A percentile compares a stretch with the other conserved stretches of the same genome.
Conservation (phyloP, 1,140 invertebrate species). For the Anoplolepis gracilipes region DNA sequence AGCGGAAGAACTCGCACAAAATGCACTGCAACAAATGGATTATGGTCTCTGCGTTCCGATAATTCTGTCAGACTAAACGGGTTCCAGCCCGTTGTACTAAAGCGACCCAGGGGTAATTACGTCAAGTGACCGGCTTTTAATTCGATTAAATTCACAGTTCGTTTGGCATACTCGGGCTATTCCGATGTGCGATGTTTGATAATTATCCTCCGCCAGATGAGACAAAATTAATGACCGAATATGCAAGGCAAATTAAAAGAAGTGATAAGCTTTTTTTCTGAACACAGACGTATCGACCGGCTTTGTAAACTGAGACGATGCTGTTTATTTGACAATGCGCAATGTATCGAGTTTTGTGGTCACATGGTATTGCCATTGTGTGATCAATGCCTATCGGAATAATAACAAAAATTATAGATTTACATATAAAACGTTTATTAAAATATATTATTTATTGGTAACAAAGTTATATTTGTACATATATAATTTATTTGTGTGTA, state of each 20-base stretch:
- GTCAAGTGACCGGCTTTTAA: constrained; percentile 21
- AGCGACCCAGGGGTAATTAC: not conserved
- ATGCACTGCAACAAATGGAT: constrained; percentile 5
- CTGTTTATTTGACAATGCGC: not conserved
- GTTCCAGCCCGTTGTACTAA: not conserved
- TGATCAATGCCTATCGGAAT: not conserved
- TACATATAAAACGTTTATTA: not conserved
- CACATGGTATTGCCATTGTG: not conserved
- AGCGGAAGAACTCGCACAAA: not conserved
- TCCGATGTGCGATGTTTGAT: not conserved
- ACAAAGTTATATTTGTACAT: no score
- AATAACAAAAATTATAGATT: not conserved
- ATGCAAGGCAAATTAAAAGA: not conserved
- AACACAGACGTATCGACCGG: constrained; percentile 1
- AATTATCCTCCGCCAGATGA: not conserved
- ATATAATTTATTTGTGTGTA: not conserved
- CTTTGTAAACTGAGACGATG: constrained; percentile 36
- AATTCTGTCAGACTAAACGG: not conserved
- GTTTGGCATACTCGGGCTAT: not conserved
- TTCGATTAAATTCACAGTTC: constrained; percentile 38
- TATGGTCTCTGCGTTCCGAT: constrained; percentile 6
- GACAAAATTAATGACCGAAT: not conserved
- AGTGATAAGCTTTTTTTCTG: not conserved
- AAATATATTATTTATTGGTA: not conserved
- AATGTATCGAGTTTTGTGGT: constrained; percentile 30